phyloP scores from a whole-genome alignment of 2,888 invertebrate species.

The Zygaena filipendulae region DNA sequence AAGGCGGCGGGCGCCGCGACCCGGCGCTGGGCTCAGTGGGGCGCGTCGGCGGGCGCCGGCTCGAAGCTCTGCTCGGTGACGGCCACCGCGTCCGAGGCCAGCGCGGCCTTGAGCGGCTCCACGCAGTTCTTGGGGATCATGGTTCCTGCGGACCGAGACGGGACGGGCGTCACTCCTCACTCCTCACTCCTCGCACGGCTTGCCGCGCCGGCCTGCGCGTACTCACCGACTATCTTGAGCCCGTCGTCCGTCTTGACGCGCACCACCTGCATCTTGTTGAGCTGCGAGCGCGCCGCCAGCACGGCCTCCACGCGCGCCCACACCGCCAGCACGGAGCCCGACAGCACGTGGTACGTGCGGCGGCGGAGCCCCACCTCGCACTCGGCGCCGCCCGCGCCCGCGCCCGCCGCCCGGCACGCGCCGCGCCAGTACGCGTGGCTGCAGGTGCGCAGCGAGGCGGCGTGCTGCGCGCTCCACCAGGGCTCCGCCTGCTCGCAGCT shows the following conservation, averaged over 20 bases:
- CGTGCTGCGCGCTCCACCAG: constrained; percentile 92
- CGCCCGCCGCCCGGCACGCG: constrained; percentile 88
- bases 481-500: constrained; percentile 80
- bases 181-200: too few species aligned
- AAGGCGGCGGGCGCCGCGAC: too few species aligned
- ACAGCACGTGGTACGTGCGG: constrained; percentile 92
- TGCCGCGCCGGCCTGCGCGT: too few species aligned
- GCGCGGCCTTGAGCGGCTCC: constrained; percentile 78
- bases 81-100: constrained; percentile 85
- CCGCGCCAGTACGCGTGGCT: constrained; percentile 95
- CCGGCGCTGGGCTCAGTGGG: constrained; percentile 37
- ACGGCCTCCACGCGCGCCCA: constrained; percentile 96
- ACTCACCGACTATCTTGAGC: constrained; percentile 89
- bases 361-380: constrained; percentile 95
- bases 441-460: constrained; percentile 85
- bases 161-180: too few species aligned
- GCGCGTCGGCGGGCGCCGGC: constrained; percentile 29
- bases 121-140: constrained; percentile 91
- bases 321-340: constrained; percentile 97
- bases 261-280: constrained; percentile 97
- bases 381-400: constrained; percentile 61
- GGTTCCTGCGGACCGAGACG: constrained; percentile 80
- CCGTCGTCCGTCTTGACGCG: constrained; percentile 89
- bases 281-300: constrained; percentile 78
- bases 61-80: constrained; percentile 77